phyloP scores from a whole-genome alignment of 2,888 invertebrate genomes.

The Panopea generosa region DNA sequence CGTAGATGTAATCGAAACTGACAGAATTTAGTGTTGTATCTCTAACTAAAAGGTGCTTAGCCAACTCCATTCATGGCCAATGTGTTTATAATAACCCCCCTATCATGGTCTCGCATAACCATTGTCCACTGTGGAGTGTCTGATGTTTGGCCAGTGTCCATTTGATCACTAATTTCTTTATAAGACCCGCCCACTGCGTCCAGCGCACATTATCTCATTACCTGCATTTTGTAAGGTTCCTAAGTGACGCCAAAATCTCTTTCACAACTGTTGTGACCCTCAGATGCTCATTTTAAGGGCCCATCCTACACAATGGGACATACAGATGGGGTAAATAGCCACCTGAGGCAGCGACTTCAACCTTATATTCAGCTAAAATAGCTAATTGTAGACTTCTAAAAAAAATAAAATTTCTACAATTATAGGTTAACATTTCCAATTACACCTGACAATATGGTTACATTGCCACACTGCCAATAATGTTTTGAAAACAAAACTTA shows the following conservation, averaged over 20 bases:
- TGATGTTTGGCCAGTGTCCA: slow-evolving; percentile 54
- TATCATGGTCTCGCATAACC: slow-evolving; percentile 53
- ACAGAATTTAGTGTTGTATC: slow-evolving; percentile 46
- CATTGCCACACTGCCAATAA: too few relatives aligned
- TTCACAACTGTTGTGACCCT: slow-evolving; percentile 37
- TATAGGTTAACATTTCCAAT: too few relatives aligned
- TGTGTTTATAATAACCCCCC: slow-evolving; percentile 66
- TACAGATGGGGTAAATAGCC: too few relatives aligned
- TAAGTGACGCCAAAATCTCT: slow-evolving; percentile 25
- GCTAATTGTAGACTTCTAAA: too few relatives aligned
- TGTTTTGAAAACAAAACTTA: too few relatives aligned
- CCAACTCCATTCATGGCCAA: slow-evolving; percentile 55
- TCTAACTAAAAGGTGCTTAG: slow-evolving; percentile 64
- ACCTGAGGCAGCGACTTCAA: too few relatives aligned
- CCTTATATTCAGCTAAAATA: too few relatives aligned
- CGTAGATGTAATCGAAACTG: slow-evolving; percentile 57
- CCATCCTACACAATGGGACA: neutral
- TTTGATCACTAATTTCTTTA: slow-evolving; percentile 63
- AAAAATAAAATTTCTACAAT: too few relatives aligned
- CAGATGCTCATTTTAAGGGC: slow-evolving; percentile 57
- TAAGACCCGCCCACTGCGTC: slow-evolving; percentile 47
- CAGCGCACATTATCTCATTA: slow-evolving; percentile 63
- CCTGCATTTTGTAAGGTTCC: slow-evolving; percentile 44
- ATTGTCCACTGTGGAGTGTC: slow-evolving; percentile 55
- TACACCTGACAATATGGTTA: too few relatives aligned